phyloP scores from a whole-genome alignment of 2,797 vertebrate genomes.

The Agapornis canus region DNA sequence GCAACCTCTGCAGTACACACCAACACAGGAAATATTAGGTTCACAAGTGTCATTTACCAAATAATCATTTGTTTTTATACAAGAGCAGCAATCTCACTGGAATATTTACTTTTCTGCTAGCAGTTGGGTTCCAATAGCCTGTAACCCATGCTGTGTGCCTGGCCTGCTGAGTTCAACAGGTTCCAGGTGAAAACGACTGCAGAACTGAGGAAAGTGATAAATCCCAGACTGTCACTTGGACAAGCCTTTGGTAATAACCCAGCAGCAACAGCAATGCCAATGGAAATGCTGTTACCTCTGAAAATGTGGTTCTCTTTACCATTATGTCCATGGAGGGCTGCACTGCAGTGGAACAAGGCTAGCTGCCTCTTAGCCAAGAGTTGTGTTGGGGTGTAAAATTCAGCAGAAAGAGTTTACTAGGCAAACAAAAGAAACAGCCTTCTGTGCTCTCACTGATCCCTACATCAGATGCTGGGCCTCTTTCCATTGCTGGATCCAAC shows the following conservation, averaged over 20 bases:
- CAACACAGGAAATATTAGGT: conserved; percentile 51
- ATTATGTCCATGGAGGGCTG: not conserved
- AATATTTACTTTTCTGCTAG: conserved; percentile 29
- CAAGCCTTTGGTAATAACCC: not conserved
- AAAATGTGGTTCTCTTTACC: not conserved
- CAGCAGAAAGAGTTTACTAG: not conserved
- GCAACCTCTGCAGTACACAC: conserved; percentile 30
- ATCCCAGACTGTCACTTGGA: conserved; percentile 36
- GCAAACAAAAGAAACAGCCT: not conserved
- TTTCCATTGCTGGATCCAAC: not conserved
- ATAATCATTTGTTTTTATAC: conserved; percentile 40
- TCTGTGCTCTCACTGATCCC: not conserved
- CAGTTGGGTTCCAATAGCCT: conserved; percentile 22
- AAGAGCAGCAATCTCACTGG: conserved; percentile 9
- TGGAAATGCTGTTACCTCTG: conserved; percentile 21
- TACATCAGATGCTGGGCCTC: not conserved
- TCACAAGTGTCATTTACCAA: conserved; percentile 52
- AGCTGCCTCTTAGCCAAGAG: not conserved
- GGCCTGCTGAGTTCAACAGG: conserved; percentile 35
- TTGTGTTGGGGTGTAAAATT: conserved; percentile 18
- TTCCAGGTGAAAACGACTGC: conserved; percentile 45
- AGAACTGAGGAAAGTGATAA: conserved; percentile 27
- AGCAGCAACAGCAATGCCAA: not conserved
- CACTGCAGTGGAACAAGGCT: not conserved
- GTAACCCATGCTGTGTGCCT: not conserved